Base-by-base conservation (phyloP, 2,797 vertebrate species). In the Sebastes itinus region DNA sequence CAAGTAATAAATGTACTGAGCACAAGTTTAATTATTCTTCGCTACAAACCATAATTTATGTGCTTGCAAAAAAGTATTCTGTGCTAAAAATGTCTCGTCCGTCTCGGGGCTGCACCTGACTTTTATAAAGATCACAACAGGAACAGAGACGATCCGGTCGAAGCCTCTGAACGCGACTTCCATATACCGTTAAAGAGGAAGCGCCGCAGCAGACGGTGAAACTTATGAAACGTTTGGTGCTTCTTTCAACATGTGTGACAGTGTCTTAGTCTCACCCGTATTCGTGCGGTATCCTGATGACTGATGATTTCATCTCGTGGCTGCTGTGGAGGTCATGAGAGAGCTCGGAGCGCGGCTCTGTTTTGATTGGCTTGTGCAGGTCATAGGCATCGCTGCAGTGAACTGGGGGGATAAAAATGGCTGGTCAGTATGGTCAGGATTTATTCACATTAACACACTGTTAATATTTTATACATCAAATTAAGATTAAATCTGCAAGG, bases 331-430 rank as follows among this genome's bases (percentile, higher is more conserved):
- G 92, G 81, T 97, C 97, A 69, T 95, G 89, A 56, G 46, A 0
- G 18, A 90, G 91, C 88, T 98, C 97, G 0, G 93, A 83, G 79
- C 94, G 96, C 49, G 96, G 95, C 89, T 99, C 97, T 22, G 94
- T 91, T 96, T 99, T 99, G 94, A 99, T 97, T 85, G 95, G 87
- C 93, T 97, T 97, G 92, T 96, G 96, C 90, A 97, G 81, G 52
- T 96, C 85, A 25, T 95, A 94, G 88, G 89, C 4, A 6, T 95
- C 89, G 2, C 78, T 79, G 42, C 71, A 85, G 65, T 88, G 86
- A 77, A 61, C 95, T 95, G 87, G 9, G 32, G 3, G 25, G 61
- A 84, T 2, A 22, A 1, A 42, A 84, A 74, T 81, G 6, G 18
- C 9, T 25, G 8, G 38, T 80, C 59, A 64, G 56, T 49, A 30